Percentiles rank a stretch among this genome's conserved stretches.
These are phyloP conservation scores for Noctuana brunneofusca DNA, from an alignment of 2,888 invertebrate genomes.

Conservation along the genomic window DNA sequence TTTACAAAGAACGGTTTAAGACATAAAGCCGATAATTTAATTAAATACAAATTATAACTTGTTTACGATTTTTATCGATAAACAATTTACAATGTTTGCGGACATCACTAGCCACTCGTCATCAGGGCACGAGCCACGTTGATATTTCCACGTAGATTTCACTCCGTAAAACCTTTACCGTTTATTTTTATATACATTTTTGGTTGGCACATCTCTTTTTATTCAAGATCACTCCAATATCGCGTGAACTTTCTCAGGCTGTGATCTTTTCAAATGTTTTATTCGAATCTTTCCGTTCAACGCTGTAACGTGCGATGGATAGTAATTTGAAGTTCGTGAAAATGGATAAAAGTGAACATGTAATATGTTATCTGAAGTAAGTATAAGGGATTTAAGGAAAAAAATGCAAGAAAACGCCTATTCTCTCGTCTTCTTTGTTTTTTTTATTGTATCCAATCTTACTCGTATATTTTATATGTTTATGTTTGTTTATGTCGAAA, in stretches of 20 bases:
- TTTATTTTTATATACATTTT: slow-evolving; percentile 79
- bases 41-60: no score
- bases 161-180: slow-evolving; percentile 78
- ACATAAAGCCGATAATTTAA: no score
- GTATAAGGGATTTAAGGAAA: no score
- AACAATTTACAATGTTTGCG: slow-evolving; percentile 28
- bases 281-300: slow-evolving; percentile 31
- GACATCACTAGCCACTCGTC: slow-evolving; percentile 72
- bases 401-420: no score
- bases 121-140: slow-evolving; percentile 76
- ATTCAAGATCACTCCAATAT: slow-evolving; percentile 66
- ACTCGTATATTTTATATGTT: no score
- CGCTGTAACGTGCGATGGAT: slow-evolving; percentile 16
- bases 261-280: slow-evolving; percentile 38
- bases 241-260: slow-evolving; percentile 51
- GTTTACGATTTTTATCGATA: slow-evolving; percentile 46
- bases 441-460: no score
- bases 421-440: no score
- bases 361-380: background rate
- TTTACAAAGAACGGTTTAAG: no score
- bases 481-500: no score
- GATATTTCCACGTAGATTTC: slow-evolving; percentile 82
- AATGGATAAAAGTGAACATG: background rate
- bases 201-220: slow-evolving; percentile 72
- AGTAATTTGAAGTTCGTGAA: slow-evolving; percentile 7